Base-by-base conservation (phyloP, 2,113 vertebrate species). In the Leucoraja erinaceus region DNA sequence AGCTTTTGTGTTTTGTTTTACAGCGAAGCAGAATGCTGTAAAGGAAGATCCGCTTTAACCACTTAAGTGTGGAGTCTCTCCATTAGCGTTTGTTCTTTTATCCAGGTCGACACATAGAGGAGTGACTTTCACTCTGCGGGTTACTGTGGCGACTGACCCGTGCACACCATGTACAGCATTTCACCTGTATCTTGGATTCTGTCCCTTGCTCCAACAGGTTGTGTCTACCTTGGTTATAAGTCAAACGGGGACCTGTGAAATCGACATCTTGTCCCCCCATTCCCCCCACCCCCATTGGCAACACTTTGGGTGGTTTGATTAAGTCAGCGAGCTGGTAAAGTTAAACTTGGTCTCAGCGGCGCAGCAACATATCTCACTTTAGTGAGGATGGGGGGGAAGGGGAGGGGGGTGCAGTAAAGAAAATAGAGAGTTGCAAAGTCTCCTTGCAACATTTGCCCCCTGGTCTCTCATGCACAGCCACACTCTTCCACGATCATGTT, bases 401-500 rank as follows among this genome's bases (percentile, higher is more conserved):
- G 63, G 38, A 47, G 63, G 12, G 63, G 63, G 63, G 63, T 0
- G 63, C 38, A 47, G 38, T 47, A 47, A 47, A 47, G n/a, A n/a
- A n/a, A n/a, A 31, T 9, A 31, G 12, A 79, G 0, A 1, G 12
- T 47, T 47, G 38, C 38, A 47, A 31, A 7, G 28, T 31, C 0
- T 38, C 77, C 33, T 5, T 79, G 11, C 38, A 79, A 79, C 38
- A 18, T 18, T 72, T 38, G 31, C 33, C 16, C 38, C 8, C 33
- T 61, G 14, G 25, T 12, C 77, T 31, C 94, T 99, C 98, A 99
- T 94, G 98, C 98, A 3, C 99, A 99, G 95, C 98, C 99, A 31
- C 99, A 99, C 96, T 99, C 99, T 95, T 99, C 99, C 97, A 99
- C 99, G 28, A 99, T 99, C 99, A 99, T 99, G 96, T 99, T 99